These are phyloP conservation scores for Drosophila pandora DNA, from an alignment of 1,140 invertebrate genomes.

Conservation along the genomic window DNA sequence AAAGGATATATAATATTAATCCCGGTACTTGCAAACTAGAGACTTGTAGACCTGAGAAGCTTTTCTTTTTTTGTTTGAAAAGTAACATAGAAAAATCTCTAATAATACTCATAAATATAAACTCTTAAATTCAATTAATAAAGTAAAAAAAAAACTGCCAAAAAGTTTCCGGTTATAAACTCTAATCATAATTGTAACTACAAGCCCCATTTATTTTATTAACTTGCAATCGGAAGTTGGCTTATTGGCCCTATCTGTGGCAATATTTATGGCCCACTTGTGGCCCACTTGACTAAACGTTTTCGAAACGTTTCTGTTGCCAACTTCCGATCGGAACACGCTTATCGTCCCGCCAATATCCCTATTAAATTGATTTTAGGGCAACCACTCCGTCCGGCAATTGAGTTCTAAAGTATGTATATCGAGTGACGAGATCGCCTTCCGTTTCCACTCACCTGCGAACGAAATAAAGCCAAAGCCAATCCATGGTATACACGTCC, in stretches of 20 bases:
- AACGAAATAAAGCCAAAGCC: not conserved
- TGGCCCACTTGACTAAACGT: slow-evolving; percentile 1
- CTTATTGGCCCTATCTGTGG: not conserved
- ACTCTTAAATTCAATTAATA: too few relatives aligned
- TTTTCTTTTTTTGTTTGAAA: too few relatives aligned
- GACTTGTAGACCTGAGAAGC: too few relatives aligned
- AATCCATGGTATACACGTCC: slow-evolving; percentile 6
- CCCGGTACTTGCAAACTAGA: too few relatives aligned
- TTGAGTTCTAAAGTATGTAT: not conserved
- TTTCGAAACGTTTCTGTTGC: not conserved
- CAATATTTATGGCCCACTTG: slow-evolving; percentile 7
- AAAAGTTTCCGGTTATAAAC: too few relatives aligned
- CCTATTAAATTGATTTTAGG: not conserved
- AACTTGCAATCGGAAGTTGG: not conserved
- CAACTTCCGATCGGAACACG: slow-evolving; percentile 22
- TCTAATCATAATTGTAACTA: too few relatives aligned
- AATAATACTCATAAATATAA: too few relatives aligned
- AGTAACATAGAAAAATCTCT: too few relatives aligned
- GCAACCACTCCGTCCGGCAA: not conserved
- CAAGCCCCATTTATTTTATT: too few relatives aligned
- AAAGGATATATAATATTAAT: too few relatives aligned
- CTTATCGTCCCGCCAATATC: slow-evolving; percentile 3
- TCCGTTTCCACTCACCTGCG: slow-evolving; percentile 46
- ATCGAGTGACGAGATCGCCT: slow-evolving; percentile 2
- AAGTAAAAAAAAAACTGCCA: too few relatives aligned